These are phyloP conservation scores for Sebastes melanostomus DNA, from an alignment of 2,797 vertebrate genomes.

Conservation along the genomic window DNA sequence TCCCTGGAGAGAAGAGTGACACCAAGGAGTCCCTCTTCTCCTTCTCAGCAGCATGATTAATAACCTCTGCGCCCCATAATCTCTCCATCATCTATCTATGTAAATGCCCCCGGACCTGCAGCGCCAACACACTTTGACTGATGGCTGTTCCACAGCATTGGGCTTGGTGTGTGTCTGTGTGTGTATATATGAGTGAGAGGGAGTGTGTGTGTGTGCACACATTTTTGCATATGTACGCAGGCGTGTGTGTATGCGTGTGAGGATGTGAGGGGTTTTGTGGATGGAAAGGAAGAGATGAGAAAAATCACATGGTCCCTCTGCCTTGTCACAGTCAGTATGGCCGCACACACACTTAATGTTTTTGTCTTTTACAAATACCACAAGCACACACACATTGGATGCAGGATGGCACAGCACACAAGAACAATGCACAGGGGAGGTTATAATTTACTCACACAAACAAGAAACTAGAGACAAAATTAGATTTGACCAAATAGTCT, in stretches of 20 bases:
- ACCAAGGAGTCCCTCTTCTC: constrained; percentile 69
- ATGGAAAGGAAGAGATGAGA: constrained; percentile 35
- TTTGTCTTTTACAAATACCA: constrained; percentile 3
- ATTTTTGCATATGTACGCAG: constrained; percentile 31
- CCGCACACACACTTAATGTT: constrained; percentile 2
- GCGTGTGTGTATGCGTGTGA: constrained; percentile 15
- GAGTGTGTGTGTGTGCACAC: neutral
- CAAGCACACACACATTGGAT: neutral
- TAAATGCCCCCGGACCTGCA: constrained; percentile 81
- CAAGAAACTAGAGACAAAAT: constrained; percentile 27
- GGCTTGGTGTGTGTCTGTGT: constrained; percentile 42
- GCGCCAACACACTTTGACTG: constrained; percentile 77
- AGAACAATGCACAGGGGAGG: constrained; percentile 29
- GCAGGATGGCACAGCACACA: neutral
- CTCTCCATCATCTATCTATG: constrained; percentile 84
- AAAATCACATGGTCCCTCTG: constrained; percentile 31
- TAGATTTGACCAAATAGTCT: constrained; percentile 32
- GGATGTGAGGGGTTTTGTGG: constrained; percentile 19
- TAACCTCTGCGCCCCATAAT: constrained; percentile 80
- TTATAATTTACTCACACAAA: constrained; percentile 33
- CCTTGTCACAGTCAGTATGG: constrained; percentile 18
- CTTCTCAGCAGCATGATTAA: constrained; percentile 78
- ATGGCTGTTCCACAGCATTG: constrained; percentile 74
- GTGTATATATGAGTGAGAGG: constrained; percentile 4
- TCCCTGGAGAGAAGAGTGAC: constrained; percentile 74